Percentiles rank a stretch among this genome's conserved stretches.
phyloP scores from a whole-genome alignment of 2,113 vertebrate genomes.

The Cyprichromis sp. region DNA sequence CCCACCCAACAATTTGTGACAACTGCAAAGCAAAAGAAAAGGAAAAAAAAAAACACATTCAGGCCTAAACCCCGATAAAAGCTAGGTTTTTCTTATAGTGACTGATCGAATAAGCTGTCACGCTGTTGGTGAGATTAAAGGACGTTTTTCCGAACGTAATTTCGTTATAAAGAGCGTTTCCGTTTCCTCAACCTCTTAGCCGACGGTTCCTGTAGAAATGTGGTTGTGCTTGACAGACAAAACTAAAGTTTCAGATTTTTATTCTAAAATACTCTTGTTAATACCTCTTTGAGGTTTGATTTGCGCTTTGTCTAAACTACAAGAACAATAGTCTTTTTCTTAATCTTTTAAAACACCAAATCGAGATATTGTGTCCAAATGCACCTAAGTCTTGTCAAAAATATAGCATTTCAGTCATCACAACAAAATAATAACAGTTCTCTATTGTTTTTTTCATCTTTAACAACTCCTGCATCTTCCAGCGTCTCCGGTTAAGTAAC shows the following conservation, averaged over 20 bases:
- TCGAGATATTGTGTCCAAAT: slow-evolving; percentile 76
- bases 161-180: slow-evolving; percentile 59
- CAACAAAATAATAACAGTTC: slow-evolving; percentile 79
- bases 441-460: slow-evolving; percentile 18
- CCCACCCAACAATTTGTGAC: slow-evolving; percentile 42
- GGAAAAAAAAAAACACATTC: slow-evolving; percentile 42
- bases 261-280: slow-evolving; percentile 71
- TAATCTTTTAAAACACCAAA: slow-evolving; percentile 76
- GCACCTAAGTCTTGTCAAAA: slow-evolving; percentile 81
- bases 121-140: slow-evolving; percentile 53
- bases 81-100: slow-evolving; percentile 50
- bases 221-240: slow-evolving; percentile 87
- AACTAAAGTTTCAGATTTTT: slow-evolving; percentile 71
- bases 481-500: slow-evolving; percentile 23
- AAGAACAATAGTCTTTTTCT: slow-evolving; percentile 55
- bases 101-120: slow-evolving; percentile 52
- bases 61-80: slow-evolving; percentile 56
- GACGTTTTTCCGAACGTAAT: slow-evolving; percentile 39
- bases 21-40: slow-evolving; percentile 57
- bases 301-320: slow-evolving; percentile 75
- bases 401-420: slow-evolving; percentile 89
- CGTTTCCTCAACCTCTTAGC: slow-evolving; percentile 46
- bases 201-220: slow-evolving; percentile 67
- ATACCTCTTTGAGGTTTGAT: slow-evolving; percentile 69
- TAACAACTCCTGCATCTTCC: slow-evolving; percentile 53